Conservation (phyloP, 2,888 invertebrate species). For the Didymodactylos carnosus region DNA sequence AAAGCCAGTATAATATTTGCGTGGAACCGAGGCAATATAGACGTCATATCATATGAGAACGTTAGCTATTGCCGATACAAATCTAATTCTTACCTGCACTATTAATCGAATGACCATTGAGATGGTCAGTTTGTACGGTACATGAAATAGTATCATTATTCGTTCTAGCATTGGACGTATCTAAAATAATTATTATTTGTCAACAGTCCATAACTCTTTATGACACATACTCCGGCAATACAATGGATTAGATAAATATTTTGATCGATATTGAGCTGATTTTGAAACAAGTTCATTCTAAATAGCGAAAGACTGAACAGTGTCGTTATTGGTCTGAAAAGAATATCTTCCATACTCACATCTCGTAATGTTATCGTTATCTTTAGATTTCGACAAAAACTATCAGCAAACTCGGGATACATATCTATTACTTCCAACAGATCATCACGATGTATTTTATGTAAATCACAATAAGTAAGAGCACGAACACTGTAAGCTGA, state of each 20-base stretch:
- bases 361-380: slow-evolving; percentile 13
- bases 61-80: too few relatives aligned
- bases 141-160: neutral
- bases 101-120: too few relatives aligned
- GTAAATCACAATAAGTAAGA: slow-evolving; percentile 14
- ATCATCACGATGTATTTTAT: slow-evolving; percentile 11
- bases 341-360: neutral
- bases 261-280: neutral
- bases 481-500: slow-evolving; percentile 12
- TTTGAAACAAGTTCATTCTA: neutral
- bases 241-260: neutral
- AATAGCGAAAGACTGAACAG: neutral
- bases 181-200: neutral
- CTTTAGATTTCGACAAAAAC: slow-evolving; percentile 12
- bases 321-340: neutral
- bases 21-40: too few relatives aligned
- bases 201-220: too few relatives aligned
- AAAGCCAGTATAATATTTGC: too few relatives aligned
- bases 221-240: too few relatives aligned
- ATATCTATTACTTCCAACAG: slow-evolving; percentile 12
- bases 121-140: too few relatives aligned
- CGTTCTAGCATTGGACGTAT: neutral
- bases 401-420: slow-evolving; percentile 14
- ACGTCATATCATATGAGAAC: too few relatives aligned
- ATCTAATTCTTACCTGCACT: too few relatives aligned